A percentile compares a stretch with the other conserved stretches of the same genome.
Conservation (phyloP, 1,140 invertebrate genomes). For the Whitmania pigra region DNA sequence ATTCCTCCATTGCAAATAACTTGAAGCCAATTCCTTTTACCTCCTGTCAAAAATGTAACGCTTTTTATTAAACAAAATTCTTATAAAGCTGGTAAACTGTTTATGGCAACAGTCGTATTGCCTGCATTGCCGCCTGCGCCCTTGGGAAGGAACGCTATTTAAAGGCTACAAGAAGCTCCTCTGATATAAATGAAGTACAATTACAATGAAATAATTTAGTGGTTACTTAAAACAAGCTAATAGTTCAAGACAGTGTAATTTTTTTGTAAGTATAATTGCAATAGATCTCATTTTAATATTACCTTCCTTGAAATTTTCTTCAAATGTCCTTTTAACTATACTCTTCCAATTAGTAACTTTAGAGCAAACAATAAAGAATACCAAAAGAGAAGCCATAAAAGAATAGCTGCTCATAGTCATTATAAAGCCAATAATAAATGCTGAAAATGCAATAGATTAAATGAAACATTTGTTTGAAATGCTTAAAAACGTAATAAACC, state of each 20-base stretch:
- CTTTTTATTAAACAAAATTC: not conserved
- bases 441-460: slow-evolving; percentile 38
- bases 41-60: slow-evolving; percentile 45
- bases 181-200: too few species aligned
- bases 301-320: slow-evolving; percentile 70
- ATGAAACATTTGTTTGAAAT: slow-evolving; percentile 8
- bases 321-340: slow-evolving; percentile 58
- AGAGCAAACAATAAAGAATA: slow-evolving; percentile 69
- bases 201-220: too few species aligned
- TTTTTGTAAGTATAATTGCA: slow-evolving; percentile 3
- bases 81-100: not conserved
- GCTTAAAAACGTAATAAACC: not conserved
- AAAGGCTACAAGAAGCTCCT: too few species aligned
- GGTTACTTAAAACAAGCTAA: not conserved
- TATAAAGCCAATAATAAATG: slow-evolving; percentile 61
- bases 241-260: not conserved
- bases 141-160: too few species aligned
- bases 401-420: slow-evolving; percentile 64
- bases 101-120: too few species aligned
- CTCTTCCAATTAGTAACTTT: slow-evolving; percentile 65
- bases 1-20: slow-evolving; percentile 78
- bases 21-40: slow-evolving; percentile 78
- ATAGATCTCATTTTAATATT: slow-evolving; percentile 23
- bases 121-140: too few species aligned
- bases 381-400: slow-evolving; percentile 58